Conservation (phyloP, 2,113 vertebrate species). For the Catharus bicknelli region DNA sequence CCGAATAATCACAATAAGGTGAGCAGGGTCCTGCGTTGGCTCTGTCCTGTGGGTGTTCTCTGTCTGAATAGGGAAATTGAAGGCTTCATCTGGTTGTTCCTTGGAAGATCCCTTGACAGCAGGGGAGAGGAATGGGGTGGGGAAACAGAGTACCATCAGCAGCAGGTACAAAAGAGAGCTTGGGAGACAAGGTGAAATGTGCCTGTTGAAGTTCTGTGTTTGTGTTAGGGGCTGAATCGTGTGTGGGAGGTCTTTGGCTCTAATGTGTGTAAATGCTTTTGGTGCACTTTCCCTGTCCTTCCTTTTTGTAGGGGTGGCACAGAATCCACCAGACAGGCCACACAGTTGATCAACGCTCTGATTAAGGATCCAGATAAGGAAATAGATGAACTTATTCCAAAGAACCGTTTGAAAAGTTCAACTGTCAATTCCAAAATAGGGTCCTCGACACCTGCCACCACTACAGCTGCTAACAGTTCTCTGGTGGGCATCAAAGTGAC, state of each 20-base stretch:
- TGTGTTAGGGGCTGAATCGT: fast-evolving
- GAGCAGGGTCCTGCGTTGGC: background rate
- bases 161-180: fast-evolving
- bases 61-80: background rate
- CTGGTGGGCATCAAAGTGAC: slow-evolving; percentile 89
- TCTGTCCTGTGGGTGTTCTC: fast-evolving
- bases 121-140: too few relatives aligned
- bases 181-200: background rate
- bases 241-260: fast-evolving
- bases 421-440: slow-evolving; percentile 85
- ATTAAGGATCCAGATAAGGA: slow-evolving; percentile 99
- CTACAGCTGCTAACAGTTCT: slow-evolving; percentile 83
- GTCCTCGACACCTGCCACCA: slow-evolving; percentile 77
- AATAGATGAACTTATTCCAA: slow-evolving; percentile 97
- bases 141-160: background rate
- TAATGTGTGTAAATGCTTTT: background rate
- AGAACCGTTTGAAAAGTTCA: slow-evolving; percentile 95
- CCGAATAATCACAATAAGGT: slow-evolving; percentile 98
- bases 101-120: too few relatives aligned
- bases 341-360: slow-evolving; percentile 95
- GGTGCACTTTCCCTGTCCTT: background rate
- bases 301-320: slow-evolving; percentile 87
- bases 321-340: slow-evolving; percentile 96
- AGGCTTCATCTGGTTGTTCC: fast-evolving
- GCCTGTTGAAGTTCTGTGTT: fast-evolving